These are phyloP conservation scores for Pleuronectes platessa DNA, from an alignment of 2,113 vertebrate genomes.

Conservation along the genomic window DNA sequence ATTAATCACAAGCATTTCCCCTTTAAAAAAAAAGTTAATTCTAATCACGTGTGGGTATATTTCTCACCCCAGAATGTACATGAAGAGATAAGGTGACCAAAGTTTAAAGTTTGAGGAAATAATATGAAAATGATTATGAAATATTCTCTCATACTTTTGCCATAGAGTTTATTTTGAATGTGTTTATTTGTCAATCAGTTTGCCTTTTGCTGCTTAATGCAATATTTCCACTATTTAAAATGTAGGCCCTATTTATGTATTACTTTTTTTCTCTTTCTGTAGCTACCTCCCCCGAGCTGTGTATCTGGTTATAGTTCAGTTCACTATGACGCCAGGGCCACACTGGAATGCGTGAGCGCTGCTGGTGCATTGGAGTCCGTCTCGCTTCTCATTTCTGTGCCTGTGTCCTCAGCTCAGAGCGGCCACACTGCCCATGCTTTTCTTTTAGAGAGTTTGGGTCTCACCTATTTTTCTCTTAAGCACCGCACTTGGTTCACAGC, in stretches of 20 bases:
- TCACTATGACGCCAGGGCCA: not conserved
- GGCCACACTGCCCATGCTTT: too few species aligned
- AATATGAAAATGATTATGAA: not conserved
- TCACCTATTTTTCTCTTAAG: too few species aligned
- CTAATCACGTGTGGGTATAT: not conserved
- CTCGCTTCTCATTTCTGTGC: too few species aligned
- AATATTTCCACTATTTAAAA: conserved; percentile 56
- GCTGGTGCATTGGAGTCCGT: too few species aligned
- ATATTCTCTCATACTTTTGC: conserved; percentile 37
- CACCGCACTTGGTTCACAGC: too few species aligned
- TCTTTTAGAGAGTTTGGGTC: too few species aligned
- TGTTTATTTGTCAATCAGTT: conserved; percentile 52
- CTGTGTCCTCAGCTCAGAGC: too few species aligned
- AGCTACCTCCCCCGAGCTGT: conserved; percentile 51
- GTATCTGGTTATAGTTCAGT: conserved; percentile 12
- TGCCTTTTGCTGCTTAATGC: conserved; percentile 60
- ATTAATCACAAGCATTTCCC: conserved; percentile 41
- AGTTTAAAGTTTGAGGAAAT: conserved; percentile 60
- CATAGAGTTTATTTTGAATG: conserved; percentile 45
- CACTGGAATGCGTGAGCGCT: too few species aligned
- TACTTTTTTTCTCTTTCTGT: conserved; percentile 38
- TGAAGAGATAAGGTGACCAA: conserved; percentile 60
- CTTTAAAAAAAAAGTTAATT: conserved; percentile 5
- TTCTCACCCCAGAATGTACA: conserved; percentile 56
- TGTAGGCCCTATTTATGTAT: conserved; percentile 33